Base-by-base conservation (phyloP, 1,140 invertebrate genomes). In the Musca vetustissima region DNA sequence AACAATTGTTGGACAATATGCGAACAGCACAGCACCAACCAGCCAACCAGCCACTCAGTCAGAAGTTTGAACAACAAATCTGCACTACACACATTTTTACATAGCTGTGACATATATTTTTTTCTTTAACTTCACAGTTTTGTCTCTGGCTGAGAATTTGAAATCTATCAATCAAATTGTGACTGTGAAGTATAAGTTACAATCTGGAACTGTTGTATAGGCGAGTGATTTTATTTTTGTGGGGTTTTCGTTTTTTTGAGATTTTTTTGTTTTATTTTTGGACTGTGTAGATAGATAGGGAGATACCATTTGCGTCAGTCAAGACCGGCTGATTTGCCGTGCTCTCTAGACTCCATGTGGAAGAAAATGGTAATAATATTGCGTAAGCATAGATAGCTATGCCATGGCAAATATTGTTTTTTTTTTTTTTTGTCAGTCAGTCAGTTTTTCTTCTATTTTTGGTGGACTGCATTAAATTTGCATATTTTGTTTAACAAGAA, bases 131-230 rank as follows among this genome's bases (percentile, higher is more conserved):
- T 28, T 28, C 2, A 28, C 14, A n/a, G 17, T 57, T 25, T 28
- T 57, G 15, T 59, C 32, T 21, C 57, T 36, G 32, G 36, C 32
- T 36, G 22, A 61, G 57, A 61, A 61, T 61, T 61, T 61, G 57
- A 61, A 61, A 61, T 61, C 57, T 61, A 61, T 61, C 57, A 61
- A 61, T 61, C 57, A 61, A 61, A 61, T 43, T 43, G n/a, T 61
- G 36, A 43, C 36, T 43, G n/a, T n/a, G 36, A 11, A 43, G 36
- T 43, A 7, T 43, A 13, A 43, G 36, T 43, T 43, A 43, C 36
- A 43, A 43, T 43, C 36, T 43, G 36, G 13, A 43, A 8, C 36
- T 43, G 36, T 9, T 43, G 36, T 43, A 43, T 43, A 43, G 36
- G 57, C 36, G 57, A 57, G 53, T 57, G 55, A 17, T 59, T 59